Evolutionary conservation across 2,113 vertebrate genomes (phyloP).

Genomic region (Mixornis gularis): DNA sequence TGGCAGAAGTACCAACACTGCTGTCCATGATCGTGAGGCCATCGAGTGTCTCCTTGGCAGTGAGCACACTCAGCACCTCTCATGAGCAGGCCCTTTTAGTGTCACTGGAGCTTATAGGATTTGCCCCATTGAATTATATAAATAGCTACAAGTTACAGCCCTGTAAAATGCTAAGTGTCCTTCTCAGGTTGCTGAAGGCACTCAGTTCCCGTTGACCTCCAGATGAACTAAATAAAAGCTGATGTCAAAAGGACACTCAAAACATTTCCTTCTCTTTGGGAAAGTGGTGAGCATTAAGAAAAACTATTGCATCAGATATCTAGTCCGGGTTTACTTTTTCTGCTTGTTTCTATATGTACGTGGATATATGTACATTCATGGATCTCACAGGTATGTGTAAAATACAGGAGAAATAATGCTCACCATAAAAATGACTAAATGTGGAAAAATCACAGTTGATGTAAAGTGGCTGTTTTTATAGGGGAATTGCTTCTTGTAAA

Average conservation of each 20-base stretch:
- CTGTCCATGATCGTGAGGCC: not conserved
- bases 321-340: not conserved
- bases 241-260: not conserved
- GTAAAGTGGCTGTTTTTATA: not conserved
- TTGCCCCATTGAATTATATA: not conserved
- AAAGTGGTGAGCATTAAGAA: not conserved
- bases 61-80: not conserved
- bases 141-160: not conserved
- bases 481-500: not conserved
- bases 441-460: not conserved
- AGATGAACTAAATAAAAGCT: slow-evolving; percentile 2
- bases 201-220: not conserved
- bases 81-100: not conserved
- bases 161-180: not conserved
- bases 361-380: not conserved
- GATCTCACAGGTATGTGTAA: not conserved
- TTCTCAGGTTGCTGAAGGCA: not conserved
- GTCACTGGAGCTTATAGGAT: not conserved
- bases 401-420: not conserved
- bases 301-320: not conserved
- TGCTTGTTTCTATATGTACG: not conserved
- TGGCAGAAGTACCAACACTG: not conserved
- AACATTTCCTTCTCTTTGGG: not conserved
- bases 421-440: not conserved
- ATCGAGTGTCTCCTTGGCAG: not conserved